Conservation (phyloP, 2,113 vertebrate species). For the Corvus cornix region DNA sequence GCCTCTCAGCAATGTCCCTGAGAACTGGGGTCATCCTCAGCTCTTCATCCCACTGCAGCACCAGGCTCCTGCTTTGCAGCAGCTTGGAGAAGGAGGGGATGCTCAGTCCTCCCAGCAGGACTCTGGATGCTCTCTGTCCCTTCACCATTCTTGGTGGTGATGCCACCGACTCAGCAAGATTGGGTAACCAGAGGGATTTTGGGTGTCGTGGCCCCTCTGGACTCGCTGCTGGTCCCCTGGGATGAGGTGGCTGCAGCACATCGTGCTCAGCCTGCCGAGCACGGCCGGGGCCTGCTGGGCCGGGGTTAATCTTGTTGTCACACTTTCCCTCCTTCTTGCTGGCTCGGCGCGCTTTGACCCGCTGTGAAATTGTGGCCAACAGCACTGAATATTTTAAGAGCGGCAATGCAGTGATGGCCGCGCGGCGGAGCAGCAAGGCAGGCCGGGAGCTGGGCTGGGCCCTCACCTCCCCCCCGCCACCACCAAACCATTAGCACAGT, state of each 20-base stretch:
- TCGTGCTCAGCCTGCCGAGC: constrained; percentile 56
- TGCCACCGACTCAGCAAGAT: accelerated
- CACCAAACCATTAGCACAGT: constrained; percentile 59
- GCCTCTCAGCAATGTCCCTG: accelerated
- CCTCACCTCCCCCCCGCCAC: neutral
- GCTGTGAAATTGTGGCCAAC: constrained; percentile 58
- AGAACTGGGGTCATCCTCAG: neutral
- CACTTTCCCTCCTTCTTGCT: constrained; percentile 64
- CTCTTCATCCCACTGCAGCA: accelerated
- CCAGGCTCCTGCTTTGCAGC: neutral
- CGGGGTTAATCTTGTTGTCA: constrained; percentile 44
- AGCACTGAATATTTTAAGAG: constrained; percentile 67
- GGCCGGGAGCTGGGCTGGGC: constrained; percentile 50
- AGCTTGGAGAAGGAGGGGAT: neutral
- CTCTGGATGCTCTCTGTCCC: neutral
- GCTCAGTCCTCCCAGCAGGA: neutral
- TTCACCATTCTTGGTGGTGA: neutral
- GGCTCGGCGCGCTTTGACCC: constrained; percentile 52
- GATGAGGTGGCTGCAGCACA: neutral
- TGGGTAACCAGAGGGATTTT: neutral
- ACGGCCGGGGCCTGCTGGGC: neutral
- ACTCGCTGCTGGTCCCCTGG: neutral
- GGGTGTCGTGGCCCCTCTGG: neutral
- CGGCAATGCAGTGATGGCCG: constrained; percentile 30
- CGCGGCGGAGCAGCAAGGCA: constrained; percentile 37